Base-by-base conservation (phyloP, 2,888 invertebrate species). In the Meliscaeva auricollis region DNA sequence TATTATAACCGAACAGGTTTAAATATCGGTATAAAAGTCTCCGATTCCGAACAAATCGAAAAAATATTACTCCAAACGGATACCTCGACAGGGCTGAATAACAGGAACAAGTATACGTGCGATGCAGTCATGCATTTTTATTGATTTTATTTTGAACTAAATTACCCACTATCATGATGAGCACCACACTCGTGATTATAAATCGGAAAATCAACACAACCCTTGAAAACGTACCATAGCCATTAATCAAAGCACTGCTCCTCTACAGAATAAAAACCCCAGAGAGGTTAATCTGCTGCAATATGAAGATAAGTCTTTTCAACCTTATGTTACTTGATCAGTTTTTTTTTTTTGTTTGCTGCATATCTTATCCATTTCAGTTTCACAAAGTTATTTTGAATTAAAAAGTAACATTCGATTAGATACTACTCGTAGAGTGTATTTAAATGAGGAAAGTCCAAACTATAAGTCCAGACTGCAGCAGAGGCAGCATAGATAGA, bases 381-480 rank as follows among this genome's bases (percentile, higher is more conserved):
- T 60, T 60, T 41, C 26, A 26, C 6, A 62, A 41, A 26, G n/a
- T 26, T 44, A 15, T 62, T 30, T 17, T 44, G 26, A 26, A 46
- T 30, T 17, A 6, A 15, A 32, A 64, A 46, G 17, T 44, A 46
- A 46, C 30, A 32, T 32, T 46, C 13, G 30, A 46, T 64, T 13
- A 46, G 32, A 46, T 32, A 32, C 17, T 6, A n/a, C n/a, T n/a
- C n/a, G n/a, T n/a, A 15, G 15, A 35, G 1, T 64, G 30, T 15
- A 46, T 46, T 46, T 11, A 64, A 64, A 64, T 46, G 30, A 64
- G 30, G 17, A 64, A 64, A 46, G 64, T 64, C 64, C 32, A 32
- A 46, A 26, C 15, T 30, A 22, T 15, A 17, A 17, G 11, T 15
- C 44, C 62, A 62, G 15, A 44, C 38, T 11, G 9, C 35, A 0